phyloP scores from a whole-genome alignment of 2,113 vertebrate genomes.

The Pteruthius melanotis region DNA sequence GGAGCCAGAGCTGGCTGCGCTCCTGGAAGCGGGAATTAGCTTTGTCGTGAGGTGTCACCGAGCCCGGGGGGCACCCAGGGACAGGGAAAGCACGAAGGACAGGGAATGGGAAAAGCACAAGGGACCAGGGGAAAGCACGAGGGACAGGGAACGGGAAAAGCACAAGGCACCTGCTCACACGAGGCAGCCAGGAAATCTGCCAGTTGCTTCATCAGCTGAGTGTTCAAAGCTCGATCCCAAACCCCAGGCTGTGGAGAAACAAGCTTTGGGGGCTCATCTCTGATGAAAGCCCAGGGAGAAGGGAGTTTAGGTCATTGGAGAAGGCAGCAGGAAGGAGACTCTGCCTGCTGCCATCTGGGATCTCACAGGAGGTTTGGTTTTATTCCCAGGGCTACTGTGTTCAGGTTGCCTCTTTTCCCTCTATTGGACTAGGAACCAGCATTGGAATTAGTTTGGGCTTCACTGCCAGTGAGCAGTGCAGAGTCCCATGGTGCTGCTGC shows the following conservation, averaged over 20 bases:
- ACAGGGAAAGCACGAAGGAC: background rate
- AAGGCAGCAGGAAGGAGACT: background rate
- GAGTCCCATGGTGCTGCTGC: background rate
- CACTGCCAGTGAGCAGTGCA: background rate
- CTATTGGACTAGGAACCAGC: background rate
- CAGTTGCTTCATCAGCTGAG: background rate
- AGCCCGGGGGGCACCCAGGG: background rate
- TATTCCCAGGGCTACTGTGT: background rate
- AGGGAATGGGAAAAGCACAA: background rate
- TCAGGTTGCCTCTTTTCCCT: background rate
- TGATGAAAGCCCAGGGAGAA: background rate
- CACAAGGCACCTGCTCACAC: background rate
- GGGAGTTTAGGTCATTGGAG: background rate
- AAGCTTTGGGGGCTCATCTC: background rate
- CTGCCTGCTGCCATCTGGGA: background rate
- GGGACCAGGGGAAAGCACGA: background rate
- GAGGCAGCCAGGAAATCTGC: background rate
- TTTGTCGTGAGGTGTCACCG: fast-evolving
- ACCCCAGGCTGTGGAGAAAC: background rate
- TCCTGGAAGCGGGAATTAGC: background rate
- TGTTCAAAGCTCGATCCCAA: background rate
- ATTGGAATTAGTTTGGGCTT: background rate
- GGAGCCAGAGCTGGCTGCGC: background rate
- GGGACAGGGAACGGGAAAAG: background rate
- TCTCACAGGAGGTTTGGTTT: background rate